Percentiles rank a stretch among this genome's conserved stretches.
These are phyloP conservation scores for Solea solea DNA, from an alignment of 2,113 vertebrate species.

Conservation along the genomic window DNA sequence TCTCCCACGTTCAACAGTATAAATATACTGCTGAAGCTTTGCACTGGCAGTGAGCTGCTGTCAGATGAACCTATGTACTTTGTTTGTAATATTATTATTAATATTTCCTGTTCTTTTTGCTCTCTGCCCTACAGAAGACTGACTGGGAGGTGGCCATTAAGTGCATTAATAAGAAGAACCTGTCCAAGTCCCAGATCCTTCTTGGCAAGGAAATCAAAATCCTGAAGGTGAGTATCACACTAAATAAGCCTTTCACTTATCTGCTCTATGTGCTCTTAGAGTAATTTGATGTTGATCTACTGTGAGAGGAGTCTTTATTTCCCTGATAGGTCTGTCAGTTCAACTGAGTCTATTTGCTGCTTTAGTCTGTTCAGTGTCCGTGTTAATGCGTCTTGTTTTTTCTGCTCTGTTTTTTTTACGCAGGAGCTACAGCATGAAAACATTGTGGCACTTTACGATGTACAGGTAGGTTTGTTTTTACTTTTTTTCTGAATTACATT, in stretches of 20 bases:
- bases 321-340: neutral
- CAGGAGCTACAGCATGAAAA: slow-evolving; percentile 99
- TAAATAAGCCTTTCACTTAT: slow-evolving; percentile 26
- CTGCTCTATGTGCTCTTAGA: slow-evolving; percentile 12
- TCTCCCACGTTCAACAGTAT: too few species aligned
- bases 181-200: slow-evolving; percentile 97
- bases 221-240: slow-evolving; percentile 87
- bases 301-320: neutral
- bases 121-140: slow-evolving; percentile 83
- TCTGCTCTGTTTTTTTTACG: slow-evolving; percentile 57
- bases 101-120: neutral
- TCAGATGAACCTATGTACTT: neutral
- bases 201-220: slow-evolving; percentile 99
- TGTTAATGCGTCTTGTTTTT: slow-evolving; percentile 10
- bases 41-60: neutral
- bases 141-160: slow-evolving; percentile 99
- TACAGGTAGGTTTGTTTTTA: slow-evolving; percentile 87
- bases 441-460: slow-evolving; percentile 97
- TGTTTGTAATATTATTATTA: neutral
- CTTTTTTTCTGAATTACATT: slow-evolving; percentile 16
- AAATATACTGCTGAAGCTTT: too few species aligned
- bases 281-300: neutral
- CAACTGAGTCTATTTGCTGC: slow-evolving; percentile 1
- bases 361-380: neutral
- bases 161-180: slow-evolving; percentile 98